Evolutionary conservation across 2,797 vertebrate genomes (phyloP).

Genomic region (Zonotrichia albicollis): DNA sequence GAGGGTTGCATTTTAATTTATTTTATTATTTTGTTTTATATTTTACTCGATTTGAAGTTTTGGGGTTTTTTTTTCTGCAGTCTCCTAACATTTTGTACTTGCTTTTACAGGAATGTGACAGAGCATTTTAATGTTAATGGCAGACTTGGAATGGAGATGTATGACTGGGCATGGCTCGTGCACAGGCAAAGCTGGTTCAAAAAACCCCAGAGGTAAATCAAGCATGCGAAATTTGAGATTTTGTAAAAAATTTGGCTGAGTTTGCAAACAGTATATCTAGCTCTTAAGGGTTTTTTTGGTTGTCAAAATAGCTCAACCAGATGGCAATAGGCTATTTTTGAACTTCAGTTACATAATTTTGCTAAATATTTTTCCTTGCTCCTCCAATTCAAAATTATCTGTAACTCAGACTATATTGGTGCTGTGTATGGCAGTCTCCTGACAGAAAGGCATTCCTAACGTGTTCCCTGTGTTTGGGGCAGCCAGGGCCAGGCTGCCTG

Average conservation of each 20-base stretch:
- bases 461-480: background rate
- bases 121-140: background rate
- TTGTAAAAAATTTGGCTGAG: conserved; percentile 27
- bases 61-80: too few relatives aligned
- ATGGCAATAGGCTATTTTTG: conserved; percentile 59
- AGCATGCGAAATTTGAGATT: background rate
- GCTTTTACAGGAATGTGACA: background rate
- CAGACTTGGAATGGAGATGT: background rate
- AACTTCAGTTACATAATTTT: conserved; percentile 52
- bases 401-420: background rate
- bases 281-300: conserved; percentile 41
- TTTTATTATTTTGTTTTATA: background rate
- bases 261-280: conserved; percentile 62
- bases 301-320: conserved; percentile 57
- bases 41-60: background rate
- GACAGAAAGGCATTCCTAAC: background rate
- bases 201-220: conserved; percentile 13
- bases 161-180: background rate
- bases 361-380: conserved; percentile 50
- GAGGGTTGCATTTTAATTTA: background rate
- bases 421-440: background rate
- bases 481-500: background rate
- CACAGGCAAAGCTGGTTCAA: background rate
- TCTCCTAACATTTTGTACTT: background rate
- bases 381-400: conserved; percentile 7